phyloP scores from a whole-genome alignment of 1,140 invertebrate genomes.

The Eumeta japonica region DNA sequence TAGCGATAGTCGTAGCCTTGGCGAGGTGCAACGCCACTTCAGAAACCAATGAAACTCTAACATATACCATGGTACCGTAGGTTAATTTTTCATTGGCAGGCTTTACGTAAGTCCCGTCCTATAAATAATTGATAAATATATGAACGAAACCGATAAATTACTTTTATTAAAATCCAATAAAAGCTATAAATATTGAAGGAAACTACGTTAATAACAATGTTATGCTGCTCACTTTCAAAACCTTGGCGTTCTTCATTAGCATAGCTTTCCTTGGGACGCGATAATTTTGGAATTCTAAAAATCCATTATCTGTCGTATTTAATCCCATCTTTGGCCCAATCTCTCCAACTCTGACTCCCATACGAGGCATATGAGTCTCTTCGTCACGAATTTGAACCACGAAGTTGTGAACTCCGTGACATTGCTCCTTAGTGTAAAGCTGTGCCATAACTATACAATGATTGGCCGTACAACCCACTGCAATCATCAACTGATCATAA shows the following conservation, averaged over 20 bases:
- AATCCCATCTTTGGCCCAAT: constrained; percentile 91
- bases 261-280: constrained; percentile 84
- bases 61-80: constrained; percentile 94
- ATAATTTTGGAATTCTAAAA: constrained; percentile 78
- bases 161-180: background rate
- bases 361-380: constrained; percentile 81
- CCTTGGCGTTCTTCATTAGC: constrained; percentile 93
- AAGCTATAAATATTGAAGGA: background rate
- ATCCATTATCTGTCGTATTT: constrained; percentile 88
- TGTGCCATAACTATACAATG: constrained; percentile 87
- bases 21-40: constrained; percentile 70
- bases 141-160: background rate
- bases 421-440: constrained; percentile 78
- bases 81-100: constrained; percentile 78
- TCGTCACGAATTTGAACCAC: constrained; percentile 86
- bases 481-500: too few relatives aligned
- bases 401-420: constrained; percentile 87
- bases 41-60: constrained; percentile 75
- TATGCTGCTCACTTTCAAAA: constrained; percentile 58
- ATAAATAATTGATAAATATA: constrained; percentile 17
- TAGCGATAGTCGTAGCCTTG: constrained; percentile 81
- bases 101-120: constrained; percentile 88
- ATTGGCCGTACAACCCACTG: constrained; percentile 92
- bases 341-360: constrained; percentile 88
- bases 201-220: background rate